Evolutionary conservation across 2,797 vertebrate species (phyloP).

Genomic region (Pogoniulus pusillus): DNA sequence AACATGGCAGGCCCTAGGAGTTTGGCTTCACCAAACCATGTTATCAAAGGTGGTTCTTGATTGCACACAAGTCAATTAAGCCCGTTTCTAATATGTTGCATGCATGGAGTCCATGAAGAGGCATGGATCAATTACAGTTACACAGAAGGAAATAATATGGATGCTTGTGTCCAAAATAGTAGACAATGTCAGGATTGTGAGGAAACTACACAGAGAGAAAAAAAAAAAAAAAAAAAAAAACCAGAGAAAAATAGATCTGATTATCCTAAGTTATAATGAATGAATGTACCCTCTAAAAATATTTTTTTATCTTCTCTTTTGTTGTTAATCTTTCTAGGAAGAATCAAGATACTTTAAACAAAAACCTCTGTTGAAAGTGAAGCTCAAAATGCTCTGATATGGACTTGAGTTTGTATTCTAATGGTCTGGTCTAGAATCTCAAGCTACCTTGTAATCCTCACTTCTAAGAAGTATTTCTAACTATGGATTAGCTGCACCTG

Average conservation of each 20-base stretch:
- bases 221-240: background rate
- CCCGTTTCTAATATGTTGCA: background rate
- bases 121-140: background rate
- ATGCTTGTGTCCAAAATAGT: background rate
- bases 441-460: background rate
- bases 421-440: background rate
- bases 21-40: background rate
- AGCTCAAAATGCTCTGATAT: background rate
- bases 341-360: background rate
- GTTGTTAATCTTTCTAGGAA: background rate
- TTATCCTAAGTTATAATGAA: background rate
- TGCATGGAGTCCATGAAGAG: background rate
- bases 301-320: background rate
- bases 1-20: background rate
- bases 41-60: background rate
- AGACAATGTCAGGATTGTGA: background rate
- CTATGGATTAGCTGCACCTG: background rate
- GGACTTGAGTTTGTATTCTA: background rate
- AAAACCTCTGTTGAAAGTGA: background rate
- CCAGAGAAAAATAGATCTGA: no score
- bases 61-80: background rate
- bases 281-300: no score
- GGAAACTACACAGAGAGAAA: background rate
- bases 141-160: background rate
- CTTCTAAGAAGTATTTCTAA: background rate